Percentiles rank a stretch among this genome's conserved stretches.
Evolutionary conservation across 2,113 vertebrate species (phyloP).

Genomic region (Picathartes gymnocephalus): DNA sequence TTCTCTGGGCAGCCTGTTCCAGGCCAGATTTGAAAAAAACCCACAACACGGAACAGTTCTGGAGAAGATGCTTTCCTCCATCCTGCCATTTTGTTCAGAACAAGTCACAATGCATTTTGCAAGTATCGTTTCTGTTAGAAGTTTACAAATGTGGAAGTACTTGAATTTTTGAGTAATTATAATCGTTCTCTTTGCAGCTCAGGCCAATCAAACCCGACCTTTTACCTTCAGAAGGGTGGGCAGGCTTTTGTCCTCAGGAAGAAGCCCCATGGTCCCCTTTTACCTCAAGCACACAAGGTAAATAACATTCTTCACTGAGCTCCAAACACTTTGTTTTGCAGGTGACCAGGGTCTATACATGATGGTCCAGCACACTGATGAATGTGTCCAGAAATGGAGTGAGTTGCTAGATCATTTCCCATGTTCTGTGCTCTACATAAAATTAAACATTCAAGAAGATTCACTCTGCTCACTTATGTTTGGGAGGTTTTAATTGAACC

Average conservation of each 20-base stretch:
- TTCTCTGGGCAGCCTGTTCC: not conserved
- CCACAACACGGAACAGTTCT: not conserved
- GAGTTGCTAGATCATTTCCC: not conserved
- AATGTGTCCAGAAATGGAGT: not conserved
- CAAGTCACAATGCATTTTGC: not conserved
- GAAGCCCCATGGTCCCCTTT: constrained; percentile 85
- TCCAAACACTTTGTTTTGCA: not conserved
- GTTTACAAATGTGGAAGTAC: not conserved
- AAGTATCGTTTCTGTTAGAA: not conserved
- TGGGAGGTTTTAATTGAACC: not conserved
- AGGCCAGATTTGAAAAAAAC: not conserved
- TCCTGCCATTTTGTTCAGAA: not conserved
- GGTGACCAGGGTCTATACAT: accelerated
- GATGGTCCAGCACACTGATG: accelerated
- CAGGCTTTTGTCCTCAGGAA: constrained; percentile 86
- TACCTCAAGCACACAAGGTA: constrained; percentile 87
- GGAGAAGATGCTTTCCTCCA: not conserved
- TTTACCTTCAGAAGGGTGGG: constrained; percentile 79
- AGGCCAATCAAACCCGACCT: constrained; percentile 94
- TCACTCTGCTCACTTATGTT: not conserved
- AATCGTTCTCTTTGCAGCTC: constrained; percentile 63
- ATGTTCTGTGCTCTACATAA: not conserved
- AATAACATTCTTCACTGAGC: not conserved
- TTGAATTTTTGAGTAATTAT: not conserved
- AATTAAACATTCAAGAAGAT: not conserved